phyloP scores from a whole-genome alignment of 2,797 vertebrate genomes.

The Synanceia verrucosa region DNA sequence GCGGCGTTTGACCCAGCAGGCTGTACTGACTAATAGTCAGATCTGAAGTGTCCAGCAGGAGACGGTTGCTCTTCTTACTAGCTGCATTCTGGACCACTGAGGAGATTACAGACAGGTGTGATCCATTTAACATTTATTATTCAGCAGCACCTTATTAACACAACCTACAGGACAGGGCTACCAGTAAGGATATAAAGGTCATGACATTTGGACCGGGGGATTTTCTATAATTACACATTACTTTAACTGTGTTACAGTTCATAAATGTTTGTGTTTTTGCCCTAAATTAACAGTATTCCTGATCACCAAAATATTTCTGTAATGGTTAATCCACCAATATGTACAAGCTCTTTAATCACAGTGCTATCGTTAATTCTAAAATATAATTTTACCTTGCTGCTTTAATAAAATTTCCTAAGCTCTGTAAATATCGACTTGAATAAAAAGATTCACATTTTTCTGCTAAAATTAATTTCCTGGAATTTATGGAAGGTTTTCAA shows the following conservation, averaged over 20 bases:
- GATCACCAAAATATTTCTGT: no score
- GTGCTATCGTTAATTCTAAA: no score
- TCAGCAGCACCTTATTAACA: neutral
- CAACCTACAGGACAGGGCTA: neutral
- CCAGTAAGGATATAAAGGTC: neutral
- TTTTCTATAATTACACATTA: neutral
- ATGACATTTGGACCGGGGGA: neutral
- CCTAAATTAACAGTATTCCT: no score
- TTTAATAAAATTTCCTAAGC: no score
- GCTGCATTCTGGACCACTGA: constrained; percentile 90
- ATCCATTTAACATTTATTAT: neutral
- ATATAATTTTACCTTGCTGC: no score
- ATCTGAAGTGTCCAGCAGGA: constrained; percentile 87
- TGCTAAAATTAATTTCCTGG: neutral
- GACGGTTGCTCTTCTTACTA: constrained; percentile 86
- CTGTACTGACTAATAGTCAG: constrained; percentile 89
- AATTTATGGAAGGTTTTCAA: neutral
- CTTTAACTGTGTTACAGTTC: neutral
- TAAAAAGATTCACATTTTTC: neutral
- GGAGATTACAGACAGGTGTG: neutral
- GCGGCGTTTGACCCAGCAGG: constrained; percentile 82
- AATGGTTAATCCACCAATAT: no score
- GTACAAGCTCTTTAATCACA: no score
- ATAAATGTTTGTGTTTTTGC: neutral
- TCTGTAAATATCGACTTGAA: neutral